Percentiles rank a stretch among this genome's conserved stretches.
Evolutionary conservation across 2,888 invertebrate species (phyloP).

Genomic region (Emmelina monodactyla): DNA sequence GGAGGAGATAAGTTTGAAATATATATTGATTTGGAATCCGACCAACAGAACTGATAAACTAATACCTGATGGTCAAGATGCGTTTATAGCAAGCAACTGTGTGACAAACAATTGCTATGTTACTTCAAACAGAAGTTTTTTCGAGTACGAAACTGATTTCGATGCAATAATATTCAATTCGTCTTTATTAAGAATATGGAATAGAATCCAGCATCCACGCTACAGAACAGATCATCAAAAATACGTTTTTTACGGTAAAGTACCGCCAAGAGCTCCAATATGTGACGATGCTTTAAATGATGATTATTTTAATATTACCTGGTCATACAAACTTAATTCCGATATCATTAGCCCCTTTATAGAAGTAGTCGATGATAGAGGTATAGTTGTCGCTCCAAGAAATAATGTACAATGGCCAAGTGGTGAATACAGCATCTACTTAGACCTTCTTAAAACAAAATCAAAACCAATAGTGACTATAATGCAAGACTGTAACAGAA

Average conservation of each 20-base stretch:
- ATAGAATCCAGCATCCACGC: constrained; percentile 21
- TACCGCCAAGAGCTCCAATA: constrained; percentile 34
- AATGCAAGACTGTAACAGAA: constrained; percentile 23
- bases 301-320: constrained; percentile 51
- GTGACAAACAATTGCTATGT: constrained; percentile 34
- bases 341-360: constrained; percentile 44
- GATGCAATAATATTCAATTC: constrained; percentile 41
- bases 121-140: constrained; percentile 28
- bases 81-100: constrained; percentile 32
- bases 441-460: constrained; percentile 8
- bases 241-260: constrained; percentile 38
- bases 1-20: constrained; percentile 23
- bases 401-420: too few relatives aligned
- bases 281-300: constrained; percentile 32
- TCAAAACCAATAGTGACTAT: constrained; percentile 21
- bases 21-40: constrained; percentile 36
- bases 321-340: constrained; percentile 46
- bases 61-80: constrained; percentile 24
- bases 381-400: constrained; percentile 30
- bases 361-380: constrained; percentile 30
- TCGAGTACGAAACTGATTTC: constrained; percentile 28
- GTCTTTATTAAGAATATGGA: constrained; percentile 21
- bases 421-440: not conserved
- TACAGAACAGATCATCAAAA: constrained; percentile 32
- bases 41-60: constrained; percentile 13